Evolutionary conservation across 2,888 invertebrate genomes (phyloP).

Genomic region (Entomobrya multifasciata): DNA sequence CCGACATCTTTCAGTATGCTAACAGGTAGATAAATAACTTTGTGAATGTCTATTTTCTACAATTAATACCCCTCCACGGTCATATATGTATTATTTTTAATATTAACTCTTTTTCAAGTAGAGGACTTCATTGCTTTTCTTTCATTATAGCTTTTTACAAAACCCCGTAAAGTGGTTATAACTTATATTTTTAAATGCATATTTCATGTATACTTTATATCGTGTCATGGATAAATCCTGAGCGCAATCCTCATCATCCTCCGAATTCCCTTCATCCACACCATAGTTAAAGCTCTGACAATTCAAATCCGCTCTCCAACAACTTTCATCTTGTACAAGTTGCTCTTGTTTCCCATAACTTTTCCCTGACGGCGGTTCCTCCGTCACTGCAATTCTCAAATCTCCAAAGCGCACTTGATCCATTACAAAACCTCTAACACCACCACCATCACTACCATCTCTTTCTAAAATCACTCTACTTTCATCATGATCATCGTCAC

Average conservation of each 20-base stretch:
- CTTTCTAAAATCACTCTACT: conserved; percentile 23
- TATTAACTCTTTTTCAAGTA: no score
- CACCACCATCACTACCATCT: background rate
- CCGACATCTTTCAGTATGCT: no score
- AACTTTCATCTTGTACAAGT: conserved; percentile 19
- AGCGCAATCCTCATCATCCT: conserved; percentile 47
- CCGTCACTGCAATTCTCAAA: conserved; percentile 53
- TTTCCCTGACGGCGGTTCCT: conserved; percentile 49
- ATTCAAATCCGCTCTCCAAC: conserved; percentile 18
- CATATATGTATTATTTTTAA: no score
- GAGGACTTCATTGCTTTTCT: no score
- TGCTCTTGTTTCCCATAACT: conserved; percentile 23
- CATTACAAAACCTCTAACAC: background rate
- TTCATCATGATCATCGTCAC: background rate
- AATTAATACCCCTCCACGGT: no score
- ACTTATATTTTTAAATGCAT: background rate
- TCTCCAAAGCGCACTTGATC: conserved; percentile 58
- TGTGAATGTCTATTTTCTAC: no score
- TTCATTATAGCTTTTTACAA: no score
- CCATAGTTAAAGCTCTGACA: conserved; percentile 48
- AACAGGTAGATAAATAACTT: no score
- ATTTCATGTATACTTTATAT: conserved; percentile 48
- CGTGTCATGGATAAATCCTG: conserved; percentile 63
- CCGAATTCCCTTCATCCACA: conserved; percentile 5
- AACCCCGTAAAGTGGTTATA: background rate